phyloP scores from a whole-genome alignment of 2,888 invertebrate species.

The Leptura quadrifasciata region DNA sequence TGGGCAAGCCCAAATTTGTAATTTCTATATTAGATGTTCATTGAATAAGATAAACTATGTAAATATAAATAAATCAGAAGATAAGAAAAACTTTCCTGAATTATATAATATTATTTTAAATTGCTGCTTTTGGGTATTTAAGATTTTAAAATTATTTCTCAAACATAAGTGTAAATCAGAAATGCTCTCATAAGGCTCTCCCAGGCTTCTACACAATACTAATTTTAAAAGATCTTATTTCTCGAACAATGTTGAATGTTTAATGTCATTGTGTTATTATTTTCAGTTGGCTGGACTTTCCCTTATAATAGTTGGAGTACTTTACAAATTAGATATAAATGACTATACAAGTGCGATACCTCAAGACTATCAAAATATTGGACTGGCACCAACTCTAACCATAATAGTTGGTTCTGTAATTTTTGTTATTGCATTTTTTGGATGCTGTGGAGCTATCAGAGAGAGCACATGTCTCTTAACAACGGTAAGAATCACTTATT shows the following conservation, averaged over 20 bases:
- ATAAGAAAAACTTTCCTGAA: no score
- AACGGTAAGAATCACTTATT: constrained; percentile 61
- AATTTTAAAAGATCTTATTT: no score
- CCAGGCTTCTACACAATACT: no score
- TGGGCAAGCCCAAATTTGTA: neutral
- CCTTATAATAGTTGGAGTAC: constrained; percentile 79
- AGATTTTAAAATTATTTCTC: no score
- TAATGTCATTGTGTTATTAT: neutral
- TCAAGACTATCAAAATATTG: constrained; percentile 61
- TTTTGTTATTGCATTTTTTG: constrained; percentile 70
- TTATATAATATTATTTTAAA: no score
- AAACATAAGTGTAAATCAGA: no score
- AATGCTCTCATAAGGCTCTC: no score
- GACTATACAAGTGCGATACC: constrained; percentile 58
- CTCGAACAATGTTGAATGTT: no score
- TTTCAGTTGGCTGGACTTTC: constrained; percentile 82
- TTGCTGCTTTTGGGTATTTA: no score
- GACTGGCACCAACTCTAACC: constrained; percentile 78
- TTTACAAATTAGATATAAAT: constrained; percentile 78
- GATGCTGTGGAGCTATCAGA: constrained; percentile 70
- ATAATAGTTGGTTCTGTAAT: constrained; percentile 81
- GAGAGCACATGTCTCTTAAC: constrained; percentile 68
- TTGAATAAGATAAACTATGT: no score
- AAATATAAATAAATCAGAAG: no score
- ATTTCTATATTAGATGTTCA: neutral